Percentiles rank a stretch among this genome's conserved stretches.
Conservation (phyloP, 2,113 vertebrate genomes). For the Gymnogyps californianus region DNA sequence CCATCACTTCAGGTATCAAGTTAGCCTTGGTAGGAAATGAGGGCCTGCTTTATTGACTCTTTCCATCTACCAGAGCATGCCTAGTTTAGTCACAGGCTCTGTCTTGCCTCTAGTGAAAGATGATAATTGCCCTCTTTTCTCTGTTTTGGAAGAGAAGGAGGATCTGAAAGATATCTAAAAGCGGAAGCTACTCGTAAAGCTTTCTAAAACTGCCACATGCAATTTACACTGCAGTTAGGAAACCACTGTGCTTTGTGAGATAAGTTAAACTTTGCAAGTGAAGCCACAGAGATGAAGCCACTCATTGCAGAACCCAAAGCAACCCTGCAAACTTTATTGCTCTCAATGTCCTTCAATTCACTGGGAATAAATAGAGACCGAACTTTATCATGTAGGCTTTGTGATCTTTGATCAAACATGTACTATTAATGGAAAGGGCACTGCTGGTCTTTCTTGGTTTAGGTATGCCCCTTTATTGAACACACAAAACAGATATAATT, state of each 20-base stretch:
- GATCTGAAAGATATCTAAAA: neutral
- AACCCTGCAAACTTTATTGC: neutral
- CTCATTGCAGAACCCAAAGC: neutral
- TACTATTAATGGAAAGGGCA: neutral
- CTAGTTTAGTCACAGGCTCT: neutral
- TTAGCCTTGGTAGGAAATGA: neutral
- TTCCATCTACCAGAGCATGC: neutral
- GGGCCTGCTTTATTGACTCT: neutral
- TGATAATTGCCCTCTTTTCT: neutral
- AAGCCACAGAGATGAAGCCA: neutral
- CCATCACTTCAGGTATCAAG: neutral
- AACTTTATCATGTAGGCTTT: neutral
- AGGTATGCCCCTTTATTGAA: neutral
- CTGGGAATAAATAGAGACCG: neutral
- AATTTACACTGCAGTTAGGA: neutral
- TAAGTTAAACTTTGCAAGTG: neutral
- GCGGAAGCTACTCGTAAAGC: neutral
- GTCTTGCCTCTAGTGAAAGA: neutral
- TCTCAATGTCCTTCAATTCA: neutral
- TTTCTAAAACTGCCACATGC: neutral
- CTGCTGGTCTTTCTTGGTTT: neutral
- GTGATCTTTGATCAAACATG: neutral
- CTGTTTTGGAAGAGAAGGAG: neutral
- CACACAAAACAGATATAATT: neutral
- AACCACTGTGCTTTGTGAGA: neutral